Conservation (phyloP, 2,797 vertebrate species). For the Oreochromis mossambicus region DNA sequence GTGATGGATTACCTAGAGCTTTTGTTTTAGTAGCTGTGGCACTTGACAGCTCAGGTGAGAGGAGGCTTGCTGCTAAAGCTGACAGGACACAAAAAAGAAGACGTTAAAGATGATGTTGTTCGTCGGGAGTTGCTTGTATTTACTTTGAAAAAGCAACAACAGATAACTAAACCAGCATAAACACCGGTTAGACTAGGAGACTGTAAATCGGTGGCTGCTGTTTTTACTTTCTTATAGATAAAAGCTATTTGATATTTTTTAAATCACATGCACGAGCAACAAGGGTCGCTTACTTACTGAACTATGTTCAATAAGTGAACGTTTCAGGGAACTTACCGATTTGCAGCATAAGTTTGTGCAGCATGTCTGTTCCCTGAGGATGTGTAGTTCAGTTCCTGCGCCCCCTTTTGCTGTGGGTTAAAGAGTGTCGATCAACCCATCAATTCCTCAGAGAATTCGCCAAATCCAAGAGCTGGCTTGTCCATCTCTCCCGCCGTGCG, state of each 20-base stretch:
- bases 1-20: slow-evolving; percentile 80
- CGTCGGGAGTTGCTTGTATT: background rate
- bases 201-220: background rate
- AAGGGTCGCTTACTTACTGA: background rate
- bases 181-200: background rate
- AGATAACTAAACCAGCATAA: background rate
- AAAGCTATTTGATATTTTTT: background rate
- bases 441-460: background rate
- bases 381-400: background rate
- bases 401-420: background rate
- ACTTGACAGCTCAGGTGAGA: slow-evolving; percentile 83
- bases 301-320: background rate
- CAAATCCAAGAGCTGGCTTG: background rate
- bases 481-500: background rate
- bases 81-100: slow-evolving; percentile 10
- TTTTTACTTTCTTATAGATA: background rate
- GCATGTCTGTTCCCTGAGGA: slow-evolving; percentile 83
- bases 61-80: slow-evolving; percentile 88
- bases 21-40: slow-evolving; percentile 76
- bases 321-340: slow-evolving; percentile 51
- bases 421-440: background rate
- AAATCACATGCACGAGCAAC: background rate
- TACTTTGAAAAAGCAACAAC: background rate
- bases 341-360: slow-evolving; percentile 68
- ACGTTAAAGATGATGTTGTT: background rate